Percentiles rank a stretch among this genome's conserved stretches.
These are phyloP conservation scores for Bombus impatiens DNA, from an alignment of 1,140 invertebrate species.

Conservation along the genomic window DNA sequence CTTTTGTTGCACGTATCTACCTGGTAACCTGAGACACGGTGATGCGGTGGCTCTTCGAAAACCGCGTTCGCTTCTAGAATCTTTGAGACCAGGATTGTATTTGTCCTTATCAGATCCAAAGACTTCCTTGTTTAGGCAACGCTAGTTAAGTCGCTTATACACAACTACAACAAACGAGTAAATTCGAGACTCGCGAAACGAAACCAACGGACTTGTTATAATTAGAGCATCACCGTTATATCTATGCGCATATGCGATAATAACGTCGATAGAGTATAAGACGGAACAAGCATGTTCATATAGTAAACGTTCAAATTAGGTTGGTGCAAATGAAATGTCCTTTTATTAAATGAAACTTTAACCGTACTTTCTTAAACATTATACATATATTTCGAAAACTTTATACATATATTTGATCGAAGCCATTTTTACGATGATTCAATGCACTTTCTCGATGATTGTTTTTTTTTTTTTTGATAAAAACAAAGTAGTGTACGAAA, in stretches of 20 bases:
- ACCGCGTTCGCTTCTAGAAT: conserved; percentile 54
- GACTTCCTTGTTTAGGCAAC: conserved; percentile 40
- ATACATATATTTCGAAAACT: no score
- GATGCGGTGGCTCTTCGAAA: conserved; percentile 62
- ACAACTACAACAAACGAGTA: conserved; percentile 3
- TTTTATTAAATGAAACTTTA: no score
- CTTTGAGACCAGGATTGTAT: conserved; percentile 48
- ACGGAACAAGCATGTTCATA: neutral
- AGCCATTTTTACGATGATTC: no score
- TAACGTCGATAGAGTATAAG: neutral
- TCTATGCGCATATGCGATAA: neutral
- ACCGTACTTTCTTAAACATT: no score
- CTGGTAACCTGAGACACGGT: conserved; percentile 52
- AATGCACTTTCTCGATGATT: no score
- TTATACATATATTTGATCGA: no score
- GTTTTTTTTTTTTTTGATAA: no score
- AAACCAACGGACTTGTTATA: conserved; percentile 15
- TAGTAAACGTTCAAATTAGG: no score
- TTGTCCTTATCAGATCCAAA: conserved; percentile 57
- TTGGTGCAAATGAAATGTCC: no score
- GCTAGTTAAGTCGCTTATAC: conserved; percentile 8
- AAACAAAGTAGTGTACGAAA: no score
- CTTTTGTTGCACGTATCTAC: conserved; percentile 59
- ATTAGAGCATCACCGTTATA: conserved; percentile 26
- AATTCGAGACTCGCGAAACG: neutral